Conservation (phyloP, 2,797 vertebrate species). For the Hydrocynus forskahlii region DNA sequence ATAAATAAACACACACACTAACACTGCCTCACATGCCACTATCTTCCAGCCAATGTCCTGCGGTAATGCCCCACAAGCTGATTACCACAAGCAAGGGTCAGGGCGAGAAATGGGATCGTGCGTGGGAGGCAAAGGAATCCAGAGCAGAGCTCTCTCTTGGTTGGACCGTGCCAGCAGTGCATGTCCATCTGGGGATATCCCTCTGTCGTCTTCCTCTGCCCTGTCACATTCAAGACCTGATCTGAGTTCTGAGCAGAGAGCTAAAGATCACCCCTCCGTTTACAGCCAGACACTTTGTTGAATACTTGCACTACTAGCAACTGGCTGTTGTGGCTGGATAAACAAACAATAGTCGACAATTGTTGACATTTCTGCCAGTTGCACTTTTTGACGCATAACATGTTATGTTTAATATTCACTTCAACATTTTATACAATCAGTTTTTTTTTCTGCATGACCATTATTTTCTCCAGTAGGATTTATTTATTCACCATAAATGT, state of each 20-base stretch:
- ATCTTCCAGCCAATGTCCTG: conserved; percentile 20
- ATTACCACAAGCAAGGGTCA: conserved; percentile 17
- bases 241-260: conserved; percentile 30
- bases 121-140: not conserved
- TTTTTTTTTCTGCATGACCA: not conserved
- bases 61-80: conserved; percentile 44
- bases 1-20: conserved; percentile 8
- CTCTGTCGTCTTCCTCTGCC: conserved; percentile 16
- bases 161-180: not conserved
- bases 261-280: conserved; percentile 51
- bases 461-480: not conserved
- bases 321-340: conserved; percentile 58
- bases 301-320: conserved; percentile 68
- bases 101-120: not conserved
- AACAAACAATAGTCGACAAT: not conserved
- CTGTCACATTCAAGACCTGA: conserved; percentile 31
- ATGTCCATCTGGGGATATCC: conserved; percentile 25
- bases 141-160: conserved; percentile 31
- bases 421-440: not conserved
- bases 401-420: no score
- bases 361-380: not conserved
- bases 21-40: not conserved
- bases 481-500: not conserved
- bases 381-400: not conserved
- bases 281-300: conserved; percentile 66